These are phyloP conservation scores for Peucedramus taeniatus DNA, from an alignment of 2,113 vertebrate genomes.

Conservation along the genomic window DNA sequence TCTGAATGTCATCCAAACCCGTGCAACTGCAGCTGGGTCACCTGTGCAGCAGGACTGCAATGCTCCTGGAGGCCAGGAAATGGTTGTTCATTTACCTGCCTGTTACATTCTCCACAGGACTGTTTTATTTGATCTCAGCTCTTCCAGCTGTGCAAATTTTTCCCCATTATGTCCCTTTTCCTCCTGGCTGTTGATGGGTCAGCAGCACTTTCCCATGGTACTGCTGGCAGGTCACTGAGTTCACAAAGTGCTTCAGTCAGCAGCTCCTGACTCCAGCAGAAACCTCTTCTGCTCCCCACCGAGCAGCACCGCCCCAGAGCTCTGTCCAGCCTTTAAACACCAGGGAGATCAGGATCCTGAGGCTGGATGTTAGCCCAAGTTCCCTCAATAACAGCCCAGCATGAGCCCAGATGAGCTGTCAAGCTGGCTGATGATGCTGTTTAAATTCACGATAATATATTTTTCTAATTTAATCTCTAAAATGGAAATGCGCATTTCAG, in stretches of 20 bases:
- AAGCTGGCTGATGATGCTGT: conserved; percentile 42
- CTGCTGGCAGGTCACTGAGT: not conserved
- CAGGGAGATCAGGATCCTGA: not conserved
- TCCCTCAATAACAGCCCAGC: not conserved
- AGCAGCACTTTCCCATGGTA: not conserved
- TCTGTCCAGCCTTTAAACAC: not conserved
- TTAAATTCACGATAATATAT: conserved; percentile 54
- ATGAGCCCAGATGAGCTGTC: conserved; percentile 43
- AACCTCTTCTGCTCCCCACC: not conserved
- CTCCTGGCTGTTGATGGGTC: not conserved
- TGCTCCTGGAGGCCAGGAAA: not conserved
- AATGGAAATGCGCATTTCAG: conserved; percentile 48
- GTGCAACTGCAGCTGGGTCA: not conserved
- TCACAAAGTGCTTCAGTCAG: not conserved
- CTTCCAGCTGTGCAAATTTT: not conserved
- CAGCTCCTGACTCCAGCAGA: not conserved
- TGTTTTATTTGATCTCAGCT: not conserved
- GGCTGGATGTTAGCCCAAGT: not conserved
- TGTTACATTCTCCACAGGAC: not conserved
- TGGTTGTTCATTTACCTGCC: not conserved
- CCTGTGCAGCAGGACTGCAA: not conserved
- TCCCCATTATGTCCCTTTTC: not conserved
- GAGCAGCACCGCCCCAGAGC: not conserved
- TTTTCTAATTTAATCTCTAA: conserved; percentile 64
- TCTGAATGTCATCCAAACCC: not conserved